Evolutionary conservation across 2,797 vertebrate genomes (phyloP).

Genomic region (Cuculus canorus): DNA sequence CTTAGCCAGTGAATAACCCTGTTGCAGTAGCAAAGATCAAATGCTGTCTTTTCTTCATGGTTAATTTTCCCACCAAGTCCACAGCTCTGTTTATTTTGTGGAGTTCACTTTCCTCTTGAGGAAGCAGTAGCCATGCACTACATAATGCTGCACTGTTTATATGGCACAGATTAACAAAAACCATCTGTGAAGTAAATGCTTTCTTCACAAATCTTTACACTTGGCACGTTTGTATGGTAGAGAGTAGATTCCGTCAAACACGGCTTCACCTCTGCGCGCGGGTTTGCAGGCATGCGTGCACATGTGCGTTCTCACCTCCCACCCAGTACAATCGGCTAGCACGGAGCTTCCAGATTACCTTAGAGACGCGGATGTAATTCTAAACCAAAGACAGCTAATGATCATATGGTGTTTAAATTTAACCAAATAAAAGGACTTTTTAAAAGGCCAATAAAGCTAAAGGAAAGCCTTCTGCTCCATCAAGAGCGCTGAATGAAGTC

Average conservation of each 20-base stretch:
- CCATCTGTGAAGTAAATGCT: neutral
- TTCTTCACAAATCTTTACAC: neutral
- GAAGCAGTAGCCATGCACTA: neutral
- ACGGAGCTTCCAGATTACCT: neutral
- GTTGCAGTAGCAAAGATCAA: neutral
- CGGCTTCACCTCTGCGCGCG: neutral
- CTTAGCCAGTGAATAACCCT: neutral
- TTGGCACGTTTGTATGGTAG: rapidly evolving
- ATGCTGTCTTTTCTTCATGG: neutral
- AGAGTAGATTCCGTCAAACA: neutral
- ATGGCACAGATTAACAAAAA: neutral
- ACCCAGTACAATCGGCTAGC: neutral
- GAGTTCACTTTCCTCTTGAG: neutral
- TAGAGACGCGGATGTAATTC: neutral
- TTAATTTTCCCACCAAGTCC: neutral
- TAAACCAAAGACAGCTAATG: neutral
- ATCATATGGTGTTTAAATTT: neutral
- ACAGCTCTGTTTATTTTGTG: neutral
- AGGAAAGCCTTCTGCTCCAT: neutral
- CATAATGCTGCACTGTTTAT: neutral
- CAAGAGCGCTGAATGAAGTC: neutral
- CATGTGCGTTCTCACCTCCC: neutral
- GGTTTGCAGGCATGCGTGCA: neutral
- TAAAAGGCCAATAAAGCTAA: neutral
- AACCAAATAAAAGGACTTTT: neutral